These are phyloP conservation scores for Leptarthrus brevirostris DNA, from an alignment of 2,888 invertebrate genomes.

Conservation along the genomic window DNA sequence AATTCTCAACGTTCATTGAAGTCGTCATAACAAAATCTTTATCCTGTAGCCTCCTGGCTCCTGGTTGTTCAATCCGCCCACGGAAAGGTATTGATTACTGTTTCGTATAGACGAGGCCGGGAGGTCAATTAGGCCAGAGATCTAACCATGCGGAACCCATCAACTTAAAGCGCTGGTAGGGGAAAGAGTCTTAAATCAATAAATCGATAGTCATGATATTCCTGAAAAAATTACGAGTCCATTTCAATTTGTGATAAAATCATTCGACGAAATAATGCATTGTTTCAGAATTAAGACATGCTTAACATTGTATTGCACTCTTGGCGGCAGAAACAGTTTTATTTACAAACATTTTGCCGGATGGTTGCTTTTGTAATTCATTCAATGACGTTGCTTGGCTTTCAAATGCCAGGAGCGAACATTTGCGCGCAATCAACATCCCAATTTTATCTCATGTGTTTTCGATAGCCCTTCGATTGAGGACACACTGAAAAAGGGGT, in stretches of 20 bases:
- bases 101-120: slow-evolving; percentile 4
- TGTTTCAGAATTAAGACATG: too few species aligned
- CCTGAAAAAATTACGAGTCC: neutral
- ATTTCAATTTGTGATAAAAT: neutral
- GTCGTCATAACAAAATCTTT: slow-evolving; percentile 25
- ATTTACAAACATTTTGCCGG: slow-evolving; percentile 40
- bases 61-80: slow-evolving; percentile 2
- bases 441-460: slow-evolving; percentile 2
- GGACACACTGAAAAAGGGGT: neutral
- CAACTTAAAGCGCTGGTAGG: slow-evolving; percentile 33
- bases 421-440: slow-evolving; percentile 42
- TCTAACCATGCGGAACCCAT: slow-evolving; percentile 37
- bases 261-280: neutral
- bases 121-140: slow-evolving; percentile 46
- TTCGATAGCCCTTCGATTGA: neutral
- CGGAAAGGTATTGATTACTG: slow-evolving; percentile 36
- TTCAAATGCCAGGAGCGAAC: slow-evolving; percentile 18
- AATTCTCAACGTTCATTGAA: slow-evolving; percentile 74
- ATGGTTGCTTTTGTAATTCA: slow-evolving; percentile 6
- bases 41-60: neutral
- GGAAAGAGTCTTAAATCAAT: slow-evolving; percentile 51
- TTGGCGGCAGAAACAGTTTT: neutral
- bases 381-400: slow-evolving; percentile 23
- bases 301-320: too few species aligned
- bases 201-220: slow-evolving; percentile 49